phyloP scores from a whole-genome alignment of 2,888 invertebrate genomes.

The Sericinus montela region DNA sequence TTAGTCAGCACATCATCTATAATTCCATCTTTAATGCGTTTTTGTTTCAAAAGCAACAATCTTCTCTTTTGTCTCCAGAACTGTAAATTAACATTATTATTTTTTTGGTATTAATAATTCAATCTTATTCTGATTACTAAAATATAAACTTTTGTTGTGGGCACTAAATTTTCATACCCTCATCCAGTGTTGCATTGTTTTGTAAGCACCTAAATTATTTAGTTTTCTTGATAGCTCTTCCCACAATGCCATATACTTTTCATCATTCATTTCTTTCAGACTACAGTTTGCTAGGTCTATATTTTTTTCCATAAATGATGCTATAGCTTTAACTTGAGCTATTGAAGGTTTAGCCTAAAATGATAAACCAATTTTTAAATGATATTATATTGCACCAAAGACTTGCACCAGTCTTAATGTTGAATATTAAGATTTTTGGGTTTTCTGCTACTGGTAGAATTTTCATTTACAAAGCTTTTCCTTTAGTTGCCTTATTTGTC shows the following conservation, averaged over 20 bases:
- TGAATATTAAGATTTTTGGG: too few species aligned
- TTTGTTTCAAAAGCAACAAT: conserved; percentile 49
- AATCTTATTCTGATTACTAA: not conserved
- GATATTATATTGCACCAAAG: too few species aligned
- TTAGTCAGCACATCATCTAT: conserved; percentile 38
- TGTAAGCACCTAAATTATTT: conserved; percentile 51
- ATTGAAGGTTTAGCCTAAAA: conserved; percentile 50
- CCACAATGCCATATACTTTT: conserved; percentile 55
- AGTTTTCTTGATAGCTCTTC: conserved; percentile 45
- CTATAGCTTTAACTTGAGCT: conserved; percentile 51
- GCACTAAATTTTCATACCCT: conserved; percentile 36
- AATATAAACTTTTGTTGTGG: not conserved
- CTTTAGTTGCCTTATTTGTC: too few species aligned
- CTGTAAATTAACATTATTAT: conserved; percentile 28
- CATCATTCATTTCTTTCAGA: conserved; percentile 41
- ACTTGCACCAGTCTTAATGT: too few species aligned
- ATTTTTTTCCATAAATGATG: conserved; percentile 57
- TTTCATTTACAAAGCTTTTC: too few species aligned
- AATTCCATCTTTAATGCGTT: conserved; percentile 52
- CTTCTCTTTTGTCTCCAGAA: conserved; percentile 63
- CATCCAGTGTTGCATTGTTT: conserved; percentile 61
- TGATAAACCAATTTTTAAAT: too few species aligned
- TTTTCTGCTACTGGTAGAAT: too few species aligned
- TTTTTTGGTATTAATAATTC: too few species aligned
- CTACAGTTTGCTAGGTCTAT: conserved; percentile 53